Evolutionary conservation across 2,113 vertebrate species (phyloP).

Genomic region (Megaleporinus macrocephalus): DNA sequence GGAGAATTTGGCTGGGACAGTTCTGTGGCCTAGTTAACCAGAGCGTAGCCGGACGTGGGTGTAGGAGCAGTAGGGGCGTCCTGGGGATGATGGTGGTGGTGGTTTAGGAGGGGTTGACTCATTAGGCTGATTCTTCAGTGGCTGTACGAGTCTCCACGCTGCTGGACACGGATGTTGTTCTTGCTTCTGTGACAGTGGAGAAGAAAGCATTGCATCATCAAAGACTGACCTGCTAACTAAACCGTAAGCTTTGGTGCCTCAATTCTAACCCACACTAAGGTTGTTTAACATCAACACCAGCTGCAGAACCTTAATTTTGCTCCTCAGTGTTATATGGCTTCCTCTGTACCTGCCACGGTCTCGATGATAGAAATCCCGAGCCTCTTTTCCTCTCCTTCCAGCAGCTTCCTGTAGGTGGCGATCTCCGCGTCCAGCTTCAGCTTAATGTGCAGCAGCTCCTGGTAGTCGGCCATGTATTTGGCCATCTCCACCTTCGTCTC

Average conservation of each 20-base stretch:
- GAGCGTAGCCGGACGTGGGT: slow-evolving; percentile 13
- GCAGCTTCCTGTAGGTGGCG: slow-evolving; percentile 81
- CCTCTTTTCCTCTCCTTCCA: slow-evolving; percentile 80
- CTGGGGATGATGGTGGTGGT: background rate
- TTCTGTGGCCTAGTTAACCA: slow-evolving; percentile 31
- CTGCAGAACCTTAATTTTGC: background rate
- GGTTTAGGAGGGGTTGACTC: background rate
- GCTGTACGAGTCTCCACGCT: background rate
- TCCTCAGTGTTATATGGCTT: background rate
- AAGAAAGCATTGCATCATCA: background rate
- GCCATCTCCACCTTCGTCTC: slow-evolving; percentile 78
- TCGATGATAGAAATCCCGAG: slow-evolving; percentile 71
- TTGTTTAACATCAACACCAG: no score
- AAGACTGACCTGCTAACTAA: background rate
- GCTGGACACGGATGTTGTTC: slow-evolving; percentile 11
- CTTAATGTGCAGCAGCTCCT: slow-evolving; percentile 79
- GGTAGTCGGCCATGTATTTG: slow-evolving; percentile 73
- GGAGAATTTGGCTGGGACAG: slow-evolving; percentile 37
- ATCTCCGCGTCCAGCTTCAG: slow-evolving; percentile 82
- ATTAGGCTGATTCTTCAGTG: slow-evolving; percentile 10
- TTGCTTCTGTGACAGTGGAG: slow-evolving; percentile 6
- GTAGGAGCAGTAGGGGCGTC: background rate
- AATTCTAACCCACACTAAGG: background rate
- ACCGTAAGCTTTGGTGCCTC: background rate
- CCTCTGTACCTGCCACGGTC: slow-evolving; percentile 24